Percentiles rank a stretch among this genome's conserved stretches.
These are phyloP conservation scores for Epicauta chinensis DNA, from an alignment of 1,140 invertebrate genomes.

Conservation along the genomic window DNA sequence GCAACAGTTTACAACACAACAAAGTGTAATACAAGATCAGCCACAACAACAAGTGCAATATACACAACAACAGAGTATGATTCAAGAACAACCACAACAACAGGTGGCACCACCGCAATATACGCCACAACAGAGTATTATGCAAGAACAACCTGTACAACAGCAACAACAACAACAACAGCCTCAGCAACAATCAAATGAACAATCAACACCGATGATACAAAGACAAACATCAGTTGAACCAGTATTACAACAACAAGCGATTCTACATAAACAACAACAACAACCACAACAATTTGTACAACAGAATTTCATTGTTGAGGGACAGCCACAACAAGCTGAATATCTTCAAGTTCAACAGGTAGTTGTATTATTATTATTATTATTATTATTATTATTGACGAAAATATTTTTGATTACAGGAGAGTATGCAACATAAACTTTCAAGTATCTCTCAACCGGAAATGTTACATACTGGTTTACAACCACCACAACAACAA, in stretches of 20 bases:
- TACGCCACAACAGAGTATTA: slow-evolving; percentile 33
- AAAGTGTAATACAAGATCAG: slow-evolving; percentile 35
- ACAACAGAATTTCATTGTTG: slow-evolving; percentile 31
- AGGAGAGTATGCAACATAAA: slow-evolving; percentile 23
- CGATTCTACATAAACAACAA: slow-evolving; percentile 32
- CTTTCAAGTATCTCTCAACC: slow-evolving; percentile 36
- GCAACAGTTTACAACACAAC: slow-evolving; percentile 44
- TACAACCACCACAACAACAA: slow-evolving; percentile 9
- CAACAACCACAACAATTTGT: slow-evolving; percentile 30
- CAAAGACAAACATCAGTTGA: slow-evolving; percentile 35
- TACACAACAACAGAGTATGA: slow-evolving; percentile 26
- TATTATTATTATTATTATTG: no score
- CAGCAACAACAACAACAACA: slow-evolving; percentile 37
- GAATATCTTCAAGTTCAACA: slow-evolving; percentile 32
- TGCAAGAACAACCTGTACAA: slow-evolving; percentile 26
- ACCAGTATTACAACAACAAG: slow-evolving; percentile 31
- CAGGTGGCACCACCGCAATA: slow-evolving; percentile 42
- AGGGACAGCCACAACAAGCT: slow-evolving; percentile 32
- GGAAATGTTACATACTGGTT: slow-evolving; percentile 30
- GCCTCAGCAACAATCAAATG: slow-evolving; percentile 38
- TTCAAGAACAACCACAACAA: slow-evolving; percentile 32
- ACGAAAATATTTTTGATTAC: no score
- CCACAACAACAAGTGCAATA: slow-evolving; percentile 35
- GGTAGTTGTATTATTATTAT: neutral
- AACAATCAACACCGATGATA: slow-evolving; percentile 27